Conservation (phyloP, 2,888 invertebrate genomes). For the Chymomyza caudatula region DNA sequence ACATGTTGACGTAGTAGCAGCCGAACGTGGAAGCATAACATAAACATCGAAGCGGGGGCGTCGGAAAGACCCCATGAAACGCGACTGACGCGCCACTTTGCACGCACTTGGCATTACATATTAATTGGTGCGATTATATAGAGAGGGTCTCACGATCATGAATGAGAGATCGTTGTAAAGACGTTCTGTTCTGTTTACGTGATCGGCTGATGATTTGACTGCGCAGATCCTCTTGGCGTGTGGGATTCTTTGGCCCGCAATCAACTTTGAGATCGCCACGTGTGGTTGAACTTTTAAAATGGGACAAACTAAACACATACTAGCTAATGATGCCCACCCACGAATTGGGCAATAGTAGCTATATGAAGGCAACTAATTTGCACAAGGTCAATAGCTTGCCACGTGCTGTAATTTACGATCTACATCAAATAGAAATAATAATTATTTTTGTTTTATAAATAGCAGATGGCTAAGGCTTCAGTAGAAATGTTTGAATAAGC, state of each 20-base stretch:
- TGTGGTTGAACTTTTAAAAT: slow-evolving; percentile 13
- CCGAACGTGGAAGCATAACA: slow-evolving; percentile 49
- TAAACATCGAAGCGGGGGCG: slow-evolving; percentile 17
- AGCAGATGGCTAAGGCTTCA: background rate
- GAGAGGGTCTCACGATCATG: slow-evolving; percentile 13
- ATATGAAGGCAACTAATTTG: slow-evolving; percentile 31
- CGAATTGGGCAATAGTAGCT: slow-evolving; percentile 12
- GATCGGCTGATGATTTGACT: slow-evolving; percentile 27
- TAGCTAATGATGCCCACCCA: background rate
- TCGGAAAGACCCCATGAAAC: background rate
- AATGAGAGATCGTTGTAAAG: slow-evolving; percentile 5
- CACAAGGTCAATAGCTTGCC: slow-evolving; percentile 43
- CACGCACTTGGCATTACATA: slow-evolving; percentile 21
- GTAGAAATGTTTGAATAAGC: background rate
- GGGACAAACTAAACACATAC: too few species aligned
- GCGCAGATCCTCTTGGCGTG: slow-evolving; percentile 35
- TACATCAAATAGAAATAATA: background rate
- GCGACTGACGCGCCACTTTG: background rate
- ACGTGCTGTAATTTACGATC: slow-evolving; percentile 49
- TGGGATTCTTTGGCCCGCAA: background rate
- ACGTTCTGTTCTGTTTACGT: slow-evolving; percentile 26
- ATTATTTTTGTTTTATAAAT: background rate
- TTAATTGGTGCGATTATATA: slow-evolving; percentile 41
- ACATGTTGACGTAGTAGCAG: slow-evolving; percentile 29
- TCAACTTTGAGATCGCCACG: slow-evolving; percentile 18